phyloP scores from a whole-genome alignment of 2,797 vertebrate species.

The Paratrypauchen microcephalus region DNA sequence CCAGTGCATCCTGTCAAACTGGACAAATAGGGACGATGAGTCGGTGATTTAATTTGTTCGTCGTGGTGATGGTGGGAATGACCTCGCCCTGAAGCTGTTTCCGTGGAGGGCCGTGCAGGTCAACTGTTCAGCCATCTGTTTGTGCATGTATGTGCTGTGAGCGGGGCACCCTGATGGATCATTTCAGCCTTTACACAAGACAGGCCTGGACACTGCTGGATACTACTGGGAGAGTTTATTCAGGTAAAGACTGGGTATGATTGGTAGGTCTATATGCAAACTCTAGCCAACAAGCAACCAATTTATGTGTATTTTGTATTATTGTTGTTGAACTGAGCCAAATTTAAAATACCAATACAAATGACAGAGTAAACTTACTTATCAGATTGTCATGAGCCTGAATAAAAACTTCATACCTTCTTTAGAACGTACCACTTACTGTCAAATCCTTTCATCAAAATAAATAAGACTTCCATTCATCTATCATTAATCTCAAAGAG shows the following conservation, averaged over 20 bases:
- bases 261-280: neutral
- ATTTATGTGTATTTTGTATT: neutral
- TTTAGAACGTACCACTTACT: neutral
- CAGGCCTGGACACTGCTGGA: conserved; percentile 21
- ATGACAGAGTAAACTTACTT: neutral
- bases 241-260: neutral
- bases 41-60: conserved; percentile 35
- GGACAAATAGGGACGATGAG: conserved; percentile 39
- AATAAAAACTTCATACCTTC: neutral
- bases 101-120: conserved; percentile 29
- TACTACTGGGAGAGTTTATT: conserved; percentile 13
- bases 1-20: conserved; percentile 17
- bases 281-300: neutral
- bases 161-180: conserved; percentile 22
- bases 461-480: neutral
- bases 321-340: neutral
- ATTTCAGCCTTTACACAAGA: conserved; percentile 15
- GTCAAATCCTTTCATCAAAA: neutral
- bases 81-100: conserved; percentile 32
- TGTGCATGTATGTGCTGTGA: conserved; percentile 30
- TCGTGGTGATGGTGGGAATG: conserved; percentile 32
- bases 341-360: neutral
- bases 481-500: neutral
- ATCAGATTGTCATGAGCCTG: neutral
- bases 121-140: conserved; percentile 35